Conservation (phyloP, 2,888 invertebrate genomes). For the Lochmaea capreae region DNA sequence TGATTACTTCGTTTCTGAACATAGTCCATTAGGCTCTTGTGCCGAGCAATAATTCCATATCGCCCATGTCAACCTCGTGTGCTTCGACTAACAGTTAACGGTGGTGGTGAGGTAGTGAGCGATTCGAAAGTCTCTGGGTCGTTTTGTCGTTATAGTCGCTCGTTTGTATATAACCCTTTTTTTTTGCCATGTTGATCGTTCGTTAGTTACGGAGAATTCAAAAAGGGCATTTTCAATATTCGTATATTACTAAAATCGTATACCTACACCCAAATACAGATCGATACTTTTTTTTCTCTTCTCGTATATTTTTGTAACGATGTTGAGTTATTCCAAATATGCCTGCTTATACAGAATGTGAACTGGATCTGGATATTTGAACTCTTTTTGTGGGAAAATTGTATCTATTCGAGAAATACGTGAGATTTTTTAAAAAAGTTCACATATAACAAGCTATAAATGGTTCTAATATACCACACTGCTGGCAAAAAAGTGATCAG, state of each 20-base stretch:
- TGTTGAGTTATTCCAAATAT: neutral
- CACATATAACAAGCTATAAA: no score
- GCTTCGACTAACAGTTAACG: constrained; percentile 17
- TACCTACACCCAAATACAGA: neutral
- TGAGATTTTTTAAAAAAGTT: no score
- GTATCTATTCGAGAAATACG: no score
- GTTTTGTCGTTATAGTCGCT: constrained; percentile 4
- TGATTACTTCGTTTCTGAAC: constrained; percentile 71
- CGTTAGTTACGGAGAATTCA: constrained; percentile 13
- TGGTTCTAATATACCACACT: no score
- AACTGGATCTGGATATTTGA: no score
- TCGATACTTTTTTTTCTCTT: neutral
- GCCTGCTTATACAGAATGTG: neutral
- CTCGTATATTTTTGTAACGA: neutral
- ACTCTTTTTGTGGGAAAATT: no score
- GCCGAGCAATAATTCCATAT: constrained; percentile 64
- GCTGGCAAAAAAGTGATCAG: no score
- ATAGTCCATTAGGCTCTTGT: constrained; percentile 66
- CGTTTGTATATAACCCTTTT: constrained; percentile 11
- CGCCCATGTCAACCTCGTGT: constrained; percentile 56
- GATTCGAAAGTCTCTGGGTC: constrained; percentile 3
- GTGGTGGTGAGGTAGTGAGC: neutral
- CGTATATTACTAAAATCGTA: neutral
- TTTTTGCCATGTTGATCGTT: constrained; percentile 8
- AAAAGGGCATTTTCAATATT: constrained; percentile 17